These are phyloP conservation scores for Gymnothorax reevesii DNA, from an alignment of 2,797 vertebrate species.

Conservation along the genomic window DNA sequence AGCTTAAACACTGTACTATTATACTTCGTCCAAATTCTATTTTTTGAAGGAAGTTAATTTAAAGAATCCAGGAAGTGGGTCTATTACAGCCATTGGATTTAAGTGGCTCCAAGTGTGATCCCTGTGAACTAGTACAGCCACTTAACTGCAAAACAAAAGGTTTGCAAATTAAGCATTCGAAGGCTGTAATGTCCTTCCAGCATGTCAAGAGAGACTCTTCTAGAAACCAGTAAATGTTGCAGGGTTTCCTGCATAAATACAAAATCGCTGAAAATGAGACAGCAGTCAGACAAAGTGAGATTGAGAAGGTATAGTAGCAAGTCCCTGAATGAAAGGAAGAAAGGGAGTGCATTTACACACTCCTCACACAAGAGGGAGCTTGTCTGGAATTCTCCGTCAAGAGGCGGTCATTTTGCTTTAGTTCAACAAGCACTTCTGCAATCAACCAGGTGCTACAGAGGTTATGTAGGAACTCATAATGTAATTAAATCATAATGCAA, in stretches of 20 bases:
- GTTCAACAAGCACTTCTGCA: constrained; percentile 1
- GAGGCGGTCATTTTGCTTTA: background rate
- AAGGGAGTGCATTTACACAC: constrained; percentile 1
- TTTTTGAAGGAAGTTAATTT: background rate
- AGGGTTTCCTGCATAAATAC: constrained; percentile 13
- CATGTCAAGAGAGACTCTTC: background rate
- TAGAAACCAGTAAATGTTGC: background rate
- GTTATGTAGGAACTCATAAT: no score
- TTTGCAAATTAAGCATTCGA: background rate
- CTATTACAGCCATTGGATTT: background rate
- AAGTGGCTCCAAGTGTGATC: background rate
- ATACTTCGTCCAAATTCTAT: background rate
- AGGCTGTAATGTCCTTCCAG: background rate
- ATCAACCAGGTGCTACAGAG: background rate
- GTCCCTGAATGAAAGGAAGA: background rate
- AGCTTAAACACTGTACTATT: background rate
- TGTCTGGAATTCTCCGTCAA: constrained; percentile 17
- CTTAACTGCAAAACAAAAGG: background rate
- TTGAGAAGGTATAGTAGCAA: background rate
- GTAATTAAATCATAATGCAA: no score
- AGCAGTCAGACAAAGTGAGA: background rate
- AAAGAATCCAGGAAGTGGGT: background rate
- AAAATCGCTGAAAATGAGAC: constrained; percentile 1
- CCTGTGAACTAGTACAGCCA: background rate
- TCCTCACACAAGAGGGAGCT: constrained; percentile 1